Base-by-base conservation (phyloP, 2,888 invertebrate genomes). In the Mythimna lalbum region DNA sequence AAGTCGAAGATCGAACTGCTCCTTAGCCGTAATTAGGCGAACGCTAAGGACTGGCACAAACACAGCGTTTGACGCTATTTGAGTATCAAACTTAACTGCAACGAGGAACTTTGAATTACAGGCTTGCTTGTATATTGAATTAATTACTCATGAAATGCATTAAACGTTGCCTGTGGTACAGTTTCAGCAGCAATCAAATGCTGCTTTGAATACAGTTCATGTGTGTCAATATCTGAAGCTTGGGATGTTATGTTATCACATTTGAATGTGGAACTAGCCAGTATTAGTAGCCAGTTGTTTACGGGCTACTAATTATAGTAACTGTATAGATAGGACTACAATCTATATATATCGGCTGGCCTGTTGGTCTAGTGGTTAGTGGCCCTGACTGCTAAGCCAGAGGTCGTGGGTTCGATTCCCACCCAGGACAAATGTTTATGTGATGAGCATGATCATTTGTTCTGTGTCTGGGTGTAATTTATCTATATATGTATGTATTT, bases 1-100 rank as follows among this genome's bases (percentile, higher is more conserved):
- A 83, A 86, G 86, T 86, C 85, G 85, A 82, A 86, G 86, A 86
- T 86, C 85, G 86, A 84, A 85, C 79, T 83, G 67, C 84, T 84
- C 66, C 85, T 85, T 79, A 78, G 77, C 52, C 73, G 82, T 86
- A 86, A 86, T 86, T 86, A 86, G 86, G 85, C 81, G 76, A 75
- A 73, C 69, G 73, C 63, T 85, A 76, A 85, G 76, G 84, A 27
- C 59, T 33, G 47, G 53, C 56, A 47, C 76, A 78, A 69, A 82
- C 66, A 69, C 14, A 57, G 55, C 72, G 69, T 77, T 76, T 76
- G 73, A 56, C 50, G 57, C 53, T 80, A 65, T 76, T 78, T 80
- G 81, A 69, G 64, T 65, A 65, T 60, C 62, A 63, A 78, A 78
- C 59, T 80, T 69, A 59, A 43, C 52, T 63, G 72, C 59, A 81